Evolutionary conservation across 2,113 vertebrate species (phyloP), one percentile per base, ranked within the genome.

Genomic region (Callorhinus ursinus): DNA sequence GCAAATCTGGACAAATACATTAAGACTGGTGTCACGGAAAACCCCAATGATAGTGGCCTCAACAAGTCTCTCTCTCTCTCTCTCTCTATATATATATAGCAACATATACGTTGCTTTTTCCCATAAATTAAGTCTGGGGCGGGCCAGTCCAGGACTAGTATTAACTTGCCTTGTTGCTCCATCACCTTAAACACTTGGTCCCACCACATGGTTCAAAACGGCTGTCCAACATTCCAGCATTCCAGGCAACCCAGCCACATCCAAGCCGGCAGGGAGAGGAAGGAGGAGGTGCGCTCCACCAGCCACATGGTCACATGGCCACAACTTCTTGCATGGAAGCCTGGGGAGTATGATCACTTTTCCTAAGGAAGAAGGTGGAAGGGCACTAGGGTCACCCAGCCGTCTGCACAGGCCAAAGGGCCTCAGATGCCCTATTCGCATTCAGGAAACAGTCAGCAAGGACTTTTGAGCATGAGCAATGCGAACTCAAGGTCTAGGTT

Each of bases 401-500:
- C 2, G 28, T 2, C 51, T 14, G 71, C 36, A 4, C 31, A 9
- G 49, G 49, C 57, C 55, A 4, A 14, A 9, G 39, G 51, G 33
- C n/a, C 39, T 31, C 51, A 13, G 15, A 15, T 0, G 51, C 42
- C 13, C 2, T 7, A 16, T 19, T 18, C 6, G 12, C 13, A 21
- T 22, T 31, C 46, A 16, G 49, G 42, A 9, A 33, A 15, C 36
- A 2, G 39, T 12, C 16, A 6, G 21, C 10, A 0, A 19, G 51
- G 31, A 22, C 0, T 11, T 22, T 0, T 1, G 51, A 36, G 51
- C 42, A 0, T 2, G 24, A 24, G 76, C 3, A 24, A 5, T 31
- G 2, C 0, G 8, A 26, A 28, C 19, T 31, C 63, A n/a, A 0
- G 36, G 3, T 7, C 57, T 6, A 4, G 1, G 0, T 14, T 2